phyloP scores from a whole-genome alignment of 2,113 vertebrate genomes.

The Hiodon alosoides region DNA sequence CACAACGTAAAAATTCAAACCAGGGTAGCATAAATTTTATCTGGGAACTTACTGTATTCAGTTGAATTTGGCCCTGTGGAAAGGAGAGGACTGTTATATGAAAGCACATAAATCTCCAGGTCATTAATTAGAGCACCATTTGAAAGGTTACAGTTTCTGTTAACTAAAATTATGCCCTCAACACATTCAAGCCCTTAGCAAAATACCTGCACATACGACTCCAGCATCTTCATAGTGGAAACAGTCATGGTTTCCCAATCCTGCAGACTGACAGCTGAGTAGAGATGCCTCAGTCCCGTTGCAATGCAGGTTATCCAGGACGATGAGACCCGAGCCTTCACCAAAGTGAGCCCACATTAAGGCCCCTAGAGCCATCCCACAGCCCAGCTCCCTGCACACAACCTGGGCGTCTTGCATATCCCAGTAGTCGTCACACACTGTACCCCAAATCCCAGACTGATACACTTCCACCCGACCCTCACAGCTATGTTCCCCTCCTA shows the following conservation, averaged over 20 bases:
- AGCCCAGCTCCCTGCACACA: slow-evolving; percentile 11
- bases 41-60: too few species aligned
- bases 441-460: slow-evolving; percentile 8
- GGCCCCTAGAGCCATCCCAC: not conserved
- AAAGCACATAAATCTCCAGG: too few species aligned
- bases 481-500: not conserved
- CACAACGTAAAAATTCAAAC: too few species aligned
- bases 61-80: too few species aligned
- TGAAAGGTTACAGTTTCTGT: too few species aligned
- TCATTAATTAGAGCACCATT: too few species aligned
- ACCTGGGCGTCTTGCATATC: not conserved
- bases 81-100: too few species aligned
- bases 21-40: too few species aligned
- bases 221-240: slow-evolving; percentile 6
- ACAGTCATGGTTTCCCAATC: not conserved
- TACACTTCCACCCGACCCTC: slow-evolving; percentile 14
- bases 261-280: not conserved
- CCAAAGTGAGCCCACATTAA: not conserved
- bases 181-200: too few species aligned
- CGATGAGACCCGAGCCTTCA: not conserved
- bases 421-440: slow-evolving; percentile 7
- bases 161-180: too few species aligned
- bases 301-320: not conserved
- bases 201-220: not conserved
- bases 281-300: slow-evolving; percentile 7